Evolutionary conservation across 2,888 invertebrate species (phyloP).

Genomic region (Rutpela maculata): DNA sequence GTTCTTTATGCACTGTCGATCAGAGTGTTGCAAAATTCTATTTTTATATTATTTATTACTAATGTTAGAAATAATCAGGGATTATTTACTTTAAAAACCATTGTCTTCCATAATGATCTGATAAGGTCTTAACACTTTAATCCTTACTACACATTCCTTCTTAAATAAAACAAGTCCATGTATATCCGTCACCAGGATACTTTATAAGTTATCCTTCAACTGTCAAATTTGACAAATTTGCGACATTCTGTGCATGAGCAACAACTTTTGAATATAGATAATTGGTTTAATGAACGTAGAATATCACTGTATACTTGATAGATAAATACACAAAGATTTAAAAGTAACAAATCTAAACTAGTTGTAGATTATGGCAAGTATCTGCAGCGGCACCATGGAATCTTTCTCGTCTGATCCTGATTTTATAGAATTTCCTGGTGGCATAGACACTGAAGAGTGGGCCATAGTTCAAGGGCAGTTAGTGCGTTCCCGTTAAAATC

Average conservation of each 20-base stretch:
- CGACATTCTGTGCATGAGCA: neutral
- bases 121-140: neutral
- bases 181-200: neutral
- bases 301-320: no score
- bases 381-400: neutral
- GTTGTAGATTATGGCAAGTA: neutral
- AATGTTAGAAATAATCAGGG: neutral
- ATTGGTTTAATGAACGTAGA: no score
- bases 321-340: neutral
- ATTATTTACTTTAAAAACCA: neutral
- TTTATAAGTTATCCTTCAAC: neutral
- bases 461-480: neutral
- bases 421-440: neutral
- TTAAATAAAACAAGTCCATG: neutral
- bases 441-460: neutral
- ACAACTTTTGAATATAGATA: neutral
- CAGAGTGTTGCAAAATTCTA: no score
- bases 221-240: neutral
- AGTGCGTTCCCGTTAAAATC: neutral
- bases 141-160: neutral
- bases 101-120: neutral
- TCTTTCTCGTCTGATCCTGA: neutral
- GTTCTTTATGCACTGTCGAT: no score
- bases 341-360: neutral
- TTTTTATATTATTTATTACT: neutral